These are phyloP conservation scores for Idaea biselata DNA, from an alignment of 2,888 invertebrate species.

Conservation along the genomic window DNA sequence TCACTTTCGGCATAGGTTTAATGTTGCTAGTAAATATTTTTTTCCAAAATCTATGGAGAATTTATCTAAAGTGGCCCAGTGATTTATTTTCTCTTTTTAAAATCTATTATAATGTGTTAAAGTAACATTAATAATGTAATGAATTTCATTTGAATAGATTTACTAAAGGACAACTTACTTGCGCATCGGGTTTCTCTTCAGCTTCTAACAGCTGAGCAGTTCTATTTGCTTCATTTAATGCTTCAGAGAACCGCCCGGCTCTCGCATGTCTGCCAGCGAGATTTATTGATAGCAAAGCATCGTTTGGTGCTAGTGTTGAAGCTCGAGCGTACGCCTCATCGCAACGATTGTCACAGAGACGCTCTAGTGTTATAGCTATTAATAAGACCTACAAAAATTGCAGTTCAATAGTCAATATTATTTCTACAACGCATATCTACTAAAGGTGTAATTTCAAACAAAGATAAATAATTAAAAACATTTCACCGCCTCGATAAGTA, in stretches of 20 bases:
- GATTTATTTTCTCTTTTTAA: background rate
- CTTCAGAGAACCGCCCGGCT: slow-evolving; percentile 46
- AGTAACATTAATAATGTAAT: too few species aligned
- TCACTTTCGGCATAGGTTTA: background rate
- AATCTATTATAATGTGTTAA: too few species aligned
- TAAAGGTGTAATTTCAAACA: too few species aligned
- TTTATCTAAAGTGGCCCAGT: background rate
- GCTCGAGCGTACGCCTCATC: slow-evolving; percentile 66
- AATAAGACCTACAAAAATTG: slow-evolving; percentile 53
- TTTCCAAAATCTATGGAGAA: background rate
- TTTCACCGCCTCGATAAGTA: too few species aligned
- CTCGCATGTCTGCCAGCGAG: slow-evolving; percentile 61
- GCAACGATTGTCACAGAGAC: slow-evolving; percentile 58
- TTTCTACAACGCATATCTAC: too few species aligned
- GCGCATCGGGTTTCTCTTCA: slow-evolving; percentile 50
- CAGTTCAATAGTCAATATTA: background rate
- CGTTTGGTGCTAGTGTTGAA: slow-evolving; percentile 47
- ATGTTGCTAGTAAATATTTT: background rate
- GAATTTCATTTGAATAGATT: background rate
- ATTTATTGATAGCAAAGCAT: slow-evolving; percentile 61
- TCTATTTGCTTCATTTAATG: slow-evolving; percentile 46
- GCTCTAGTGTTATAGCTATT: slow-evolving; percentile 65
- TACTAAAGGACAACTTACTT: slow-evolving; percentile 36
- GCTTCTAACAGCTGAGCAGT: slow-evolving; percentile 45
- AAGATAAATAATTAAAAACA: too few species aligned